Conservation (phyloP, 1,140 invertebrate genomes). For the Andricus grossulariae region DNA sequence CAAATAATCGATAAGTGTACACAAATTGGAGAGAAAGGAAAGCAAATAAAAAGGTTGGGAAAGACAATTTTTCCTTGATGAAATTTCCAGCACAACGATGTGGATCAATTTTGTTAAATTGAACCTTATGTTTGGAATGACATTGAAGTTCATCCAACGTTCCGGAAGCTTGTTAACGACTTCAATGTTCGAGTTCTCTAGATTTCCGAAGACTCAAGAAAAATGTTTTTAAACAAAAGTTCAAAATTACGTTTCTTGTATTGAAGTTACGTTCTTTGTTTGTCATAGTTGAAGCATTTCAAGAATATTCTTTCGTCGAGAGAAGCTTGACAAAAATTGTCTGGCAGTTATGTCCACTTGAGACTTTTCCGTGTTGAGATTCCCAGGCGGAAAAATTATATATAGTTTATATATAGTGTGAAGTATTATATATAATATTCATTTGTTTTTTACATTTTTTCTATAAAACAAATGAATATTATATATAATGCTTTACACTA, state of each 20-base stretch:
- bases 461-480: too few relatives aligned
- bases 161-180: conserved; percentile 6
- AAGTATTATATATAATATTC: too few relatives aligned
- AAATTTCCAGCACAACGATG: conserved; percentile 8
- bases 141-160: conserved; percentile 8
- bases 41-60: background rate
- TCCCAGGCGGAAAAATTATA: too few relatives aligned
- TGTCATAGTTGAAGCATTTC: background rate
- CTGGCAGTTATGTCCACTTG: background rate
- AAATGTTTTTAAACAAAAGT: conserved; percentile 15
- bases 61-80: background rate
- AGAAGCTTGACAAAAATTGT: background rate
- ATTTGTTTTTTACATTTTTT: too few relatives aligned
- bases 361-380: background rate
- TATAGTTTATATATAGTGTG: too few relatives aligned
- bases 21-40: conserved; percentile 7
- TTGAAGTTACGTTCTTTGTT: background rate
- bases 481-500: too few relatives aligned
- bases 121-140: background rate
- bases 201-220: background rate
- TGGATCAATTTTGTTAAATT: conserved; percentile 1
- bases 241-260: background rate
- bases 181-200: background rate
- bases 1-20: background rate
- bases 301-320: background rate